Conservation (phyloP, 2,113 vertebrate genomes). For the Myxocyprinus asiaticus region DNA sequence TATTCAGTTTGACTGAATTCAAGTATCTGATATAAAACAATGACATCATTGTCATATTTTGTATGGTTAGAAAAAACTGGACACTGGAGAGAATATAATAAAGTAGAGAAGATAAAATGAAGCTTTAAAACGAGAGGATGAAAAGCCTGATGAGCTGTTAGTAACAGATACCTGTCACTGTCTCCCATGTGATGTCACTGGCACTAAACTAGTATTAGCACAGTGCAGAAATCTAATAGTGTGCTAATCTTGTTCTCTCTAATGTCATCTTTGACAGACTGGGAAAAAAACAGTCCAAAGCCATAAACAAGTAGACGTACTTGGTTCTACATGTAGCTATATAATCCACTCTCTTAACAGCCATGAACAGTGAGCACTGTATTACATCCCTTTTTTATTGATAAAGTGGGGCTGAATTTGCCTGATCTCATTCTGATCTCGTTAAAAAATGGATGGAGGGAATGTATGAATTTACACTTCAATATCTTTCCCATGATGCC, state of each 20-base stretch:
- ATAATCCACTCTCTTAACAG: slow-evolving; percentile 18
- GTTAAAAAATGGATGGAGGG: neutral
- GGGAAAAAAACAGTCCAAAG: neutral
- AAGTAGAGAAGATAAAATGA: neutral
- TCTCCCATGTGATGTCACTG: slow-evolving; percentile 18
- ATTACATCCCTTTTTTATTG: neutral
- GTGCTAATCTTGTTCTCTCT: slow-evolving; percentile 19
- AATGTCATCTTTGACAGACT: neutral
- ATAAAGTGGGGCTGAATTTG: slow-evolving; percentile 3
- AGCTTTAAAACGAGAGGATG: slow-evolving; percentile 2
- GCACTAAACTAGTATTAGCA: slow-evolving; percentile 26
- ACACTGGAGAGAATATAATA: neutral
- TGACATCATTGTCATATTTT: too few species aligned
- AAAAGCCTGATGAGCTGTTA: slow-evolving; percentile 19
- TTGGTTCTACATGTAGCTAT: neutral
- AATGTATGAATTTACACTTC: neutral
- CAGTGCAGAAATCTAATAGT: slow-evolving; percentile 29
- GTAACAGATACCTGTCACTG: slow-evolving; percentile 15
- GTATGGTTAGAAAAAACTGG: too few species aligned
- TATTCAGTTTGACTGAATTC: too few species aligned
- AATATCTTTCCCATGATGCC: slow-evolving; percentile 15
- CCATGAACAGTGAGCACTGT: neutral
- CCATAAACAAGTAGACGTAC: slow-evolving; percentile 11
- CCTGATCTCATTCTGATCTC: slow-evolving; percentile 33
- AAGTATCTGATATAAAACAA: too few species aligned